Percentiles rank a stretch among this genome's conserved stretches.
Evolutionary conservation across 2,113 vertebrate genomes (phyloP).

Genomic region (Cyanoderma ruficeps): DNA sequence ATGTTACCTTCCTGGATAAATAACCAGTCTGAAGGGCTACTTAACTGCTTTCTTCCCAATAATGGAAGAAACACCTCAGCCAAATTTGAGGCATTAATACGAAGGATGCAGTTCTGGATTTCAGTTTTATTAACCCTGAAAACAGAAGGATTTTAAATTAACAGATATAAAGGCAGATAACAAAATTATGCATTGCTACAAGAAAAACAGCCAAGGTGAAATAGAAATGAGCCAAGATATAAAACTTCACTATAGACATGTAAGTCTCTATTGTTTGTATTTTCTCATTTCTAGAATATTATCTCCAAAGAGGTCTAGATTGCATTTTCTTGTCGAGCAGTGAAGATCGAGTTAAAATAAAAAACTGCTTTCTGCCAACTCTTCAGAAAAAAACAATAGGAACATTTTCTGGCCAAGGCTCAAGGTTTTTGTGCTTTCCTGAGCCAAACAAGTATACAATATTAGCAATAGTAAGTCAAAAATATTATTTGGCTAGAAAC

Average conservation of each 20-base stretch:
- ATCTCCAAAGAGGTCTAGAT: not conserved
- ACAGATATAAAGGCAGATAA: not conserved
- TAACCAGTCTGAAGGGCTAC: not conserved
- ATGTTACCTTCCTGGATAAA: not conserved
- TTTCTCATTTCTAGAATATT: not conserved
- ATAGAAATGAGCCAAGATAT: not conserved
- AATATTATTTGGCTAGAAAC: not conserved
- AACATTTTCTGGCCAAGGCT: not conserved
- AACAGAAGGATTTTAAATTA: not conserved
- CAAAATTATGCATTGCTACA: not conserved
- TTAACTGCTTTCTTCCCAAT: conserved; percentile 14
- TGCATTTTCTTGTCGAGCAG: not conserved
- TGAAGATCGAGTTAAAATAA: conserved; percentile 19
- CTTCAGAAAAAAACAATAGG: conserved; percentile 36
- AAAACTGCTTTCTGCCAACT: not conserved
- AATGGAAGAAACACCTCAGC: not conserved
- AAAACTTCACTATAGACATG: not conserved
- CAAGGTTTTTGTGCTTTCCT: conserved; percentile 6
- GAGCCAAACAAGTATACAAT: not conserved
- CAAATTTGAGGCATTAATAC: not conserved
- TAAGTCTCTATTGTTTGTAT: not conserved
- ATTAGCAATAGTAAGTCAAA: not conserved
- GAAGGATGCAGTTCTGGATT: not conserved
- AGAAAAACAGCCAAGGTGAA: not conserved
- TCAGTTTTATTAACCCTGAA: not conserved